These are phyloP conservation scores for Acanthisitta chloris DNA, from an alignment of 2,113 vertebrate species.

Conservation along the genomic window DNA sequence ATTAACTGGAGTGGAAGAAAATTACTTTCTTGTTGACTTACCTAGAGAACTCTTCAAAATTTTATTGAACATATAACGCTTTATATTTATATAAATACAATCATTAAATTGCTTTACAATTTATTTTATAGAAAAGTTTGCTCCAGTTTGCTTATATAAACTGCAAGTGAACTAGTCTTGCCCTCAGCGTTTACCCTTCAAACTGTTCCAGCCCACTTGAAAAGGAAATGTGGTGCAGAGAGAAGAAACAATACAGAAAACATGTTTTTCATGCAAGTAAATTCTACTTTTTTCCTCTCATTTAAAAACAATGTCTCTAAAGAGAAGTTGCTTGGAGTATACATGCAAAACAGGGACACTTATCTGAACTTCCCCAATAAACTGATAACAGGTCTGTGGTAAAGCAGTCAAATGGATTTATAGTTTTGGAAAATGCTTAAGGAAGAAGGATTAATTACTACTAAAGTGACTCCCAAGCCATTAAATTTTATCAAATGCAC, in stretches of 20 bases:
- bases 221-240: neutral
- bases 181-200: neutral
- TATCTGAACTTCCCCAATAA: neutral
- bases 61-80: neutral
- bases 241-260: neutral
- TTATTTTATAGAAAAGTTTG: neutral
- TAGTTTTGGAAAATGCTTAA: neutral
- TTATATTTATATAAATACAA: neutral
- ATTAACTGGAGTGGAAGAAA: neutral
- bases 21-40: constrained; percentile 18
- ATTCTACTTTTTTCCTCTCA: neutral
- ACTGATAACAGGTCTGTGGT: neutral
- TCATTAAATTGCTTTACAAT: neutral
- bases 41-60: neutral
- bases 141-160: neutral
- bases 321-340: neutral
- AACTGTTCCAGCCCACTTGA: neutral
- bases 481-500: constrained; percentile 29
- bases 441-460: constrained; percentile 25
- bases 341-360: neutral
- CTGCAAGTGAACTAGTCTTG: neutral
- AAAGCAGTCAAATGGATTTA: constrained; percentile 3
- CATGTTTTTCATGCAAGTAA: neutral
- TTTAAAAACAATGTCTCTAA: neutral
- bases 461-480: constrained; percentile 7